Evolutionary conservation across 2,888 invertebrate genomes (phyloP), one percentile per base, ranked within the genome.

Genomic region (Leptopilina myrica): DNA sequence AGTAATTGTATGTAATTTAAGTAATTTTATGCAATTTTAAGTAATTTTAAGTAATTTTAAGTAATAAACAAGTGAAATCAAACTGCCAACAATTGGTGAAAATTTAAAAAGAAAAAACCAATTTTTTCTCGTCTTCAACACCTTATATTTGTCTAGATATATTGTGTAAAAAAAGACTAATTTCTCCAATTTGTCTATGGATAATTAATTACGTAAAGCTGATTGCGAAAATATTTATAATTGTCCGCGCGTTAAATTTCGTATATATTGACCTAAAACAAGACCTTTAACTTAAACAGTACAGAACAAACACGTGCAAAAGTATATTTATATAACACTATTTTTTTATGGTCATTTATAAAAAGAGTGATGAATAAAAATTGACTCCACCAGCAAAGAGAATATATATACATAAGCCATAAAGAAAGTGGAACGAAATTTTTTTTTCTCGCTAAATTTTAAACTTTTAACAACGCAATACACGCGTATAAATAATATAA

Each of bases 391-490:
- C 8, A 2, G 26, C 33, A 33, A 33, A 67, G 20, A 14, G 20
- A 7, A 43, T 33, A 20, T 1, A 20, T 1, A 33, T 33, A 33
- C 33, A 33, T 33, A 33, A 33, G 33, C 33, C 5, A 33, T 20
- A 53, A 69, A 26, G 69, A 53, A 69, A 69, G 69, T 69, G 53
- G 49, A 69, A 69, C 69, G 69, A 14, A 69, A 15, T 20, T 12
- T 15, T 65, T 65, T 43, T 65, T 65, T 65, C 40, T 33, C 40
- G 14, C 14, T 49, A 3, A 49, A 8, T 53, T 67, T 20, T 11
- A 20, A 12, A 14, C 7, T 67, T 20, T 15, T 12, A 20, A 62
- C 62, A 7, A 62, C 69, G 15, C 14, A 53, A 26, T 26, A 14
- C 20, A 14, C 12, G 33, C 33, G 33, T 43, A 26, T 12, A 53